phyloP scores from a whole-genome alignment of 2,113 vertebrate genomes.

The Oenanthe melanoleuca region DNA sequence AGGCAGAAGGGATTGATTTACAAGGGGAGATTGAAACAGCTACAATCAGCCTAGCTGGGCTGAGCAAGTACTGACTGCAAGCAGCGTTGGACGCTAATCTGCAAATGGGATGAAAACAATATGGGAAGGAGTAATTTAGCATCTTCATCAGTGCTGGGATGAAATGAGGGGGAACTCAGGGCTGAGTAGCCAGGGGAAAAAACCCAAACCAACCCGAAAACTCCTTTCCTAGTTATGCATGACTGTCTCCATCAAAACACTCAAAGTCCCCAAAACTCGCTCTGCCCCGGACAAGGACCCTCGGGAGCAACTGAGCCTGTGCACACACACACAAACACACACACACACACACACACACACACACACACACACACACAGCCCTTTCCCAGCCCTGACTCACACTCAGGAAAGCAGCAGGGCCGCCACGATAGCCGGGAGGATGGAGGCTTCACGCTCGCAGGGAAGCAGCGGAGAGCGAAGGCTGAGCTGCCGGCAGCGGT shows the following conservation, averaged over 20 bases:
- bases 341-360: rapidly evolving
- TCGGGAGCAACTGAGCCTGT: rapidly evolving
- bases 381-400: background rate
- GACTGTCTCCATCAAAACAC: background rate
- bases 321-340: rapidly evolving
- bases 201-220: background rate
- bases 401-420: background rate
- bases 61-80: conserved; percentile 21
- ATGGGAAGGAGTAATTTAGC: conserved; percentile 9
- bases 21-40: conserved; percentile 42
- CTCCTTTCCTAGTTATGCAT: background rate
- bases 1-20: conserved; percentile 50
- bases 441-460: background rate
- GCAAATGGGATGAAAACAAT: conserved; percentile 49
- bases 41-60: background rate
- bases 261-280: background rate
- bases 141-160: background rate
- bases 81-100: conserved; percentile 26
- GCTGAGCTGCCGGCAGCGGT: background rate
- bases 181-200: background rate
- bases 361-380: rapidly evolving
- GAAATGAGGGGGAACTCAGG: background rate
- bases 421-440: background rate
- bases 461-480: rapidly evolving
- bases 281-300: background rate